Conservation (phyloP, 1,140 invertebrate genomes). For the Drosophila melanogaster region DNA sequence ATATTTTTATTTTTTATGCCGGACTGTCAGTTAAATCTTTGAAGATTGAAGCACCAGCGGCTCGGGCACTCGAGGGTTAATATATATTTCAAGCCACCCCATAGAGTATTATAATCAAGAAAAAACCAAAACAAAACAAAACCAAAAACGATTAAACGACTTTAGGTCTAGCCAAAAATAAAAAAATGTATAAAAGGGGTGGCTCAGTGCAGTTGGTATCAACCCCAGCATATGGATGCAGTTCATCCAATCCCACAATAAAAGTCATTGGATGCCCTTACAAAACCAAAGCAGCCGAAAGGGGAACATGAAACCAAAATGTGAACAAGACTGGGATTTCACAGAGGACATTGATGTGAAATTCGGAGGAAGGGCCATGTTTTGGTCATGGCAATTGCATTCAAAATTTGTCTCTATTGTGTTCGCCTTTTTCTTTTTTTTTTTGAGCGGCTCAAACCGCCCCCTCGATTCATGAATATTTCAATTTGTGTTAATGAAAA, state of each 20-base stretch:
- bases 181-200: constrained; percentile 20
- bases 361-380: constrained; percentile 18
- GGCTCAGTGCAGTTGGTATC: constrained; percentile 3
- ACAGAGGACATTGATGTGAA: background rate
- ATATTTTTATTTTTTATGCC: background rate
- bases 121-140: constrained; percentile 18
- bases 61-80: constrained; percentile 31
- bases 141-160: constrained; percentile 44
- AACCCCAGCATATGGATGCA: constrained; percentile 42
- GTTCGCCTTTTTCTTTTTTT: background rate
- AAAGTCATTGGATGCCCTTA: constrained; percentile 9
- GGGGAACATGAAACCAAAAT: constrained; percentile 1
- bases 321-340: background rate
- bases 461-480: constrained; percentile 47
- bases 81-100: constrained; percentile 27
- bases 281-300: constrained; percentile 21
- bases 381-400: constrained; percentile 49
- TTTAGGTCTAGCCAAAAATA: constrained; percentile 12
- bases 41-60: constrained; percentile 17
- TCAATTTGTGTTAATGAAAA: constrained; percentile 56
- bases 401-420: constrained; percentile 31
- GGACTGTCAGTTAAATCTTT: constrained; percentile 17
- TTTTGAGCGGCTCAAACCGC: constrained; percentile 4
- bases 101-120: background rate
- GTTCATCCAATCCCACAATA: constrained; percentile 1